Evolutionary conservation across 2,113 vertebrate genomes (phyloP).

Genomic region (Tachysurus fulvidraco): DNA sequence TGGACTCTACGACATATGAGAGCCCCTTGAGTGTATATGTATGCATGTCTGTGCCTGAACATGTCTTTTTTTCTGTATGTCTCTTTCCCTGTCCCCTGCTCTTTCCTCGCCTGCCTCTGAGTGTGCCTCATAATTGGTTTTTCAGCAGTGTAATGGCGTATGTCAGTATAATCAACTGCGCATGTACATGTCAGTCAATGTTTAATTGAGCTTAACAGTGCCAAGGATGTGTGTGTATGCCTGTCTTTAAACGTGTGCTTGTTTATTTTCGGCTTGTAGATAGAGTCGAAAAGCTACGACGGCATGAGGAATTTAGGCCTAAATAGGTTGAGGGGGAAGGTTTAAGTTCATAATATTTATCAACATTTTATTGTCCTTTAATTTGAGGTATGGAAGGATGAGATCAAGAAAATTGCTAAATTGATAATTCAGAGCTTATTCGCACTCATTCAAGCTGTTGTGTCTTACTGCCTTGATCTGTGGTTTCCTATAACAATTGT

Average conservation of each 20-base stretch:
- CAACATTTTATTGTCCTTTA: neutral
- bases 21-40: slow-evolving; percentile 16
- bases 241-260: neutral
- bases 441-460: neutral
- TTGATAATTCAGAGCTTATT: neutral
- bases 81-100: slow-evolving; percentile 45
- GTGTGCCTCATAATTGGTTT: slow-evolving; percentile 66
- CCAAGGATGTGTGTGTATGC: slow-evolving; percentile 22
- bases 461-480: neutral
- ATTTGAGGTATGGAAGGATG: neutral
- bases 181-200: slow-evolving; percentile 48
- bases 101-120: slow-evolving; percentile 25
- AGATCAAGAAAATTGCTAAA: neutral
- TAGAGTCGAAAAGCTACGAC: neutral
- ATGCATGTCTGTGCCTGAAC: slow-evolving; percentile 14
- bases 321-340: neutral
- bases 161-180: slow-evolving; percentile 61
- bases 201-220: slow-evolving; percentile 48
- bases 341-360: neutral
- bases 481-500: neutral
- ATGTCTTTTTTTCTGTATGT: neutral
- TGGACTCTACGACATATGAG: neutral
- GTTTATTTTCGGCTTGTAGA: slow-evolving; percentile 7
- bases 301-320: neutral
- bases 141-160: slow-evolving; percentile 62